These are phyloP conservation scores for Steatocranus sp. DNA, from an alignment of 2,797 vertebrate species.

Conservation along the genomic window DNA sequence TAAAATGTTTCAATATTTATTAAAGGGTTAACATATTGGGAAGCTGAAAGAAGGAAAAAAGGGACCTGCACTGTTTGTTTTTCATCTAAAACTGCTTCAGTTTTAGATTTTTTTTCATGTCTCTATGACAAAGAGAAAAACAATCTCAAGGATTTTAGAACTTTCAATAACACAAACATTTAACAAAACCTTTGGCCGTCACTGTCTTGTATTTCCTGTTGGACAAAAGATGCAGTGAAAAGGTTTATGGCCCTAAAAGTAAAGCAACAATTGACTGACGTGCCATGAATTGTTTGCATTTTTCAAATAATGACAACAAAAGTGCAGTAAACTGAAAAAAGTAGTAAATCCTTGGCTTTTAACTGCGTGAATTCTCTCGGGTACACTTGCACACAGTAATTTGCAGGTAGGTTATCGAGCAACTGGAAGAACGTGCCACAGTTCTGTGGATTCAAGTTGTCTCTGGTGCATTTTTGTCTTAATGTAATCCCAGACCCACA, in stretches of 20 bases:
- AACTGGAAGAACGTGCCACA: background rate
- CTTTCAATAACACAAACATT: background rate
- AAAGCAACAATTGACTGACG: background rate
- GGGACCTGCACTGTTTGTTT: background rate
- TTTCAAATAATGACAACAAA: background rate
- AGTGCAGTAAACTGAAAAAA: background rate
- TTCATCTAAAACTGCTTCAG: background rate
- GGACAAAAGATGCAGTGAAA: background rate
- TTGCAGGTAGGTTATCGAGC: background rate
- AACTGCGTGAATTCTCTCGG: background rate
- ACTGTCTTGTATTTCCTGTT: background rate
- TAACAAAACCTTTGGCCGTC: background rate
- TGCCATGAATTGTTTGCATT: background rate
- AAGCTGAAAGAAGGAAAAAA: background rate
- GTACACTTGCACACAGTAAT: background rate
- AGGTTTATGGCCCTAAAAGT: background rate
- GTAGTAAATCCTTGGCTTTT: background rate
- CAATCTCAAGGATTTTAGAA: background rate
- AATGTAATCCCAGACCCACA: background rate
- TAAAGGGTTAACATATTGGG: background rate
- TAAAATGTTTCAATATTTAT: background rate
- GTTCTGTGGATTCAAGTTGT: background rate
- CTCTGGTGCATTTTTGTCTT: background rate
- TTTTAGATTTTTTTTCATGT: background rate
- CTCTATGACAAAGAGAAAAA: background rate